These are phyloP conservation scores for Prorops nasuta DNA, from an alignment of 1,140 invertebrate genomes.

Conservation along the genomic window DNA sequence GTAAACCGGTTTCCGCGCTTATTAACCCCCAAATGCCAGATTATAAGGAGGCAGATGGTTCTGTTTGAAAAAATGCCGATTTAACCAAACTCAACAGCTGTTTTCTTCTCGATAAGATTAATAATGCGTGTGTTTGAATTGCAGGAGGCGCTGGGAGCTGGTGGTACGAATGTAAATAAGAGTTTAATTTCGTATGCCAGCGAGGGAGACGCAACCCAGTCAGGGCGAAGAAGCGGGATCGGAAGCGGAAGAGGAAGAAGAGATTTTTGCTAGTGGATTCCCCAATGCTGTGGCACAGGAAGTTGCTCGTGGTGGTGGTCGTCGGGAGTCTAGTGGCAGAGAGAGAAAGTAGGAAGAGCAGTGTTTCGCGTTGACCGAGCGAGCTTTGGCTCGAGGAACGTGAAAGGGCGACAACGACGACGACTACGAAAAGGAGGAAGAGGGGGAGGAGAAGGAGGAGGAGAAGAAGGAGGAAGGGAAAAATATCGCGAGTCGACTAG, in stretches of 20 bases:
- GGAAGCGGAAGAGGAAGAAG: slow-evolving; percentile 1
- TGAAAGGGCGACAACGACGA: slow-evolving; percentile 6
- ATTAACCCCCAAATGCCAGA: background rate
- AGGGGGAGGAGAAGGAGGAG: slow-evolving; percentile 1
- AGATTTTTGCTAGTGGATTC: background rate
- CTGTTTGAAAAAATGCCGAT: background rate
- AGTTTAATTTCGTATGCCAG: slow-evolving; percentile 32
- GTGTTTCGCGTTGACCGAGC: slow-evolving; percentile 12
- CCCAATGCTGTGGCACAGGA: background rate
- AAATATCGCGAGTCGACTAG: slow-evolving; percentile 6
- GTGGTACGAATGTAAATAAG: slow-evolving; percentile 25
- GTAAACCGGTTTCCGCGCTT: too few species aligned
- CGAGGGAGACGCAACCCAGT: slow-evolving; percentile 15
- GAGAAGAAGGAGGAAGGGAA: background rate
- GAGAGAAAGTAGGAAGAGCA: slow-evolving; percentile 3
- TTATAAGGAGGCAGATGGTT: background rate
- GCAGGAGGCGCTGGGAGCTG: background rate
- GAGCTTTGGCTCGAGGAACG: slow-evolving; percentile 11
- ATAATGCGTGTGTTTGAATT: background rate
- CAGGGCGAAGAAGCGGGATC: slow-evolving; percentile 15
- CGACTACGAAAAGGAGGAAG: slow-evolving; percentile 4
- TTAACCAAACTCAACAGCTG: background rate
- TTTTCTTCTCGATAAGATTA: background rate
- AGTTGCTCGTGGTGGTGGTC: slow-evolving; percentile 1
- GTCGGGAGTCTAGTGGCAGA: background rate